phyloP scores from a whole-genome alignment of 2,888 invertebrate genomes.

The Pyrrhosoma nymphula region DNA sequence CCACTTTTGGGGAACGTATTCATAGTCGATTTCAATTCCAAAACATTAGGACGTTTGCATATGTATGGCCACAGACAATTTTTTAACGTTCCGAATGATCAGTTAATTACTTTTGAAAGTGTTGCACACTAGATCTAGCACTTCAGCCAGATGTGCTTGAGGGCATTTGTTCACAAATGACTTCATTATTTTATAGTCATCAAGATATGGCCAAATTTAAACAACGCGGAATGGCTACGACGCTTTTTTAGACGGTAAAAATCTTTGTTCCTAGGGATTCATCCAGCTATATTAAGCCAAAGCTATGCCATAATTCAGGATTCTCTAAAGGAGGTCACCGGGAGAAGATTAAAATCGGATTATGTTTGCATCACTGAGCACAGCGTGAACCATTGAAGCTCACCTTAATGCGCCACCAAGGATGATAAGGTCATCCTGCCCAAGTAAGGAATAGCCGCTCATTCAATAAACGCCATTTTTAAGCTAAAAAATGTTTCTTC shows the following conservation, averaged over 20 bases:
- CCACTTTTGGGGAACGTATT: too few relatives aligned
- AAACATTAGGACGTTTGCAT: too few relatives aligned
- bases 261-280: background rate
- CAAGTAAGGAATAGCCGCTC: background rate
- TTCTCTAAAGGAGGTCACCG: background rate
- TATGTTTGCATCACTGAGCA: background rate
- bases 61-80: too few relatives aligned
- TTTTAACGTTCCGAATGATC: too few relatives aligned
- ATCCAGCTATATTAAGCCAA: background rate
- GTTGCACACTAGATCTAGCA: too few relatives aligned
- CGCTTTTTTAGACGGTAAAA: background rate
- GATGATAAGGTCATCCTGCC: background rate
- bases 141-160: too few relatives aligned
- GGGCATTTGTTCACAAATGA: too few relatives aligned
- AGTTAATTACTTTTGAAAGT: too few relatives aligned
- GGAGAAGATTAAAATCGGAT: background rate
- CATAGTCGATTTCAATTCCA: too few relatives aligned
- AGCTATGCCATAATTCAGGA: background rate
- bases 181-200: background rate
- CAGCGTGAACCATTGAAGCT: background rate
- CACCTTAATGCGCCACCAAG: background rate
- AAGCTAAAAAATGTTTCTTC: background rate
- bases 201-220: too few relatives aligned
- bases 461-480: background rate
- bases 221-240: too few relatives aligned